Conservation (phyloP, 2,888 invertebrate species). For the Ichneumon xanthorius region DNA sequence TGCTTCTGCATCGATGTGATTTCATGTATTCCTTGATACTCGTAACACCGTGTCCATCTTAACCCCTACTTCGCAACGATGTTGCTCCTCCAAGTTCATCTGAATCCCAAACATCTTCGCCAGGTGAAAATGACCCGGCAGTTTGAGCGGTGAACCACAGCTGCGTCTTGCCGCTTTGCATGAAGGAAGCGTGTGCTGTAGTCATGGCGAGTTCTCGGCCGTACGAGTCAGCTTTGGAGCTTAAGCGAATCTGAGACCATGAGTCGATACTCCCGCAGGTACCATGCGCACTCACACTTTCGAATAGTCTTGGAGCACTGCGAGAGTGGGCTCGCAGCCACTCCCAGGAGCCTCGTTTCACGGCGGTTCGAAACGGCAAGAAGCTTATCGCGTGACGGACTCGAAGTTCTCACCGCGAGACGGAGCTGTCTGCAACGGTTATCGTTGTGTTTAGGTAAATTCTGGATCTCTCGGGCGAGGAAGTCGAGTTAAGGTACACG, state of each 20-base stretch:
- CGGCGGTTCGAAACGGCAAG: slow-evolving; percentile 36
- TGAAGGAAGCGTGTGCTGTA: neutral
- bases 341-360: slow-evolving; percentile 60
- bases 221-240: neutral
- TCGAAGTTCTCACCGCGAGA: slow-evolving; percentile 50
- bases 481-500: neutral
- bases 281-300: neutral
- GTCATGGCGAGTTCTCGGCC: neutral
- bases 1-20: no score
- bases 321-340: slow-evolving; percentile 20
- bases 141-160: neutral
- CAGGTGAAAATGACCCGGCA: neutral
- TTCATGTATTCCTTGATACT: no score
- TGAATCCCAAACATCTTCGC: neutral
- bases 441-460: slow-evolving; percentile 45
- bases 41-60: no score
- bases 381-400: slow-evolving; percentile 66
- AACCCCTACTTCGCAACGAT: no score
- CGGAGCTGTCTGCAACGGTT: slow-evolving; percentile 35
- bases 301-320: neutral
- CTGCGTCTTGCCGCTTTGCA: neutral
- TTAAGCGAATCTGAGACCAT: neutral
- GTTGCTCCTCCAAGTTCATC: neutral
- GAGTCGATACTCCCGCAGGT: neutral
- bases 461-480: slow-evolving; percentile 5